phyloP scores from a whole-genome alignment of 2,113 vertebrate genomes.

The Phylloscopus trochiloides region DNA sequence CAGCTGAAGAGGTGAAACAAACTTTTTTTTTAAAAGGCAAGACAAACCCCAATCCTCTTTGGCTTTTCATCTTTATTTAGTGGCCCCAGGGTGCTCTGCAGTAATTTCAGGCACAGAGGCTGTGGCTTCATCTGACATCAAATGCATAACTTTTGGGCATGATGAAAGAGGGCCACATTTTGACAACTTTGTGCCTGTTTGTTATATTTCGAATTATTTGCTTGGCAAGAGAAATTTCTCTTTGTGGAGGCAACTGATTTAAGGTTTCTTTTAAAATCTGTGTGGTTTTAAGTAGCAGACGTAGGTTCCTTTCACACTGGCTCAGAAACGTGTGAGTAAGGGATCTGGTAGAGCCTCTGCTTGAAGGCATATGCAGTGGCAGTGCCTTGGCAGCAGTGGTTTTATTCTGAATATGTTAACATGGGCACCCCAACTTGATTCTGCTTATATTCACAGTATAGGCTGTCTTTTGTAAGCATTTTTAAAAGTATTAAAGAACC shows the following conservation, averaged over 20 bases:
- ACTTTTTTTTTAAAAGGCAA: not conserved
- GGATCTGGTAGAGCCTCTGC: slow-evolving; percentile 31
- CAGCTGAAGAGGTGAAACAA: slow-evolving; percentile 23
- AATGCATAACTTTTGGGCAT: not conserved
- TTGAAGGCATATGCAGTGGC: slow-evolving; percentile 20
- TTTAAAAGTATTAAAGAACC: slow-evolving; percentile 89
- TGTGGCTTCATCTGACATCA: slow-evolving; percentile 48
- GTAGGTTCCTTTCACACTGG: slow-evolving; percentile 71
- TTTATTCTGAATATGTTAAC: slow-evolving; percentile 42
- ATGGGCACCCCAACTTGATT: slow-evolving; percentile 76
- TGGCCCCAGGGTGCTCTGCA: slow-evolving; percentile 60
- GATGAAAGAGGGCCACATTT: slow-evolving; percentile 42
- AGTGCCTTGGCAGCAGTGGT: slow-evolving; percentile 64
- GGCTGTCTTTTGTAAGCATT: slow-evolving; percentile 87
- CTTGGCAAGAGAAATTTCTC: slow-evolving; percentile 60
- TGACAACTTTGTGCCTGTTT: slow-evolving; percentile 60
- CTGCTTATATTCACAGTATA: slow-evolving; percentile 87
- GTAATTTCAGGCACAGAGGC: slow-evolving; percentile 42
- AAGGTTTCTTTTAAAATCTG: slow-evolving; percentile 65
- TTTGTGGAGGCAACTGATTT: slow-evolving; percentile 78
- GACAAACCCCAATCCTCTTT: not conserved
- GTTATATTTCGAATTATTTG: slow-evolving; percentile 51
- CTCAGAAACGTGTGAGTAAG: slow-evolving; percentile 48
- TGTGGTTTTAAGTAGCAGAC: slow-evolving; percentile 76
- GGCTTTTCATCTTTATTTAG: slow-evolving; percentile 36